Evolutionary conservation across 2,113 vertebrate genomes (phyloP).

Genomic region (Percina caprodes): DNA sequence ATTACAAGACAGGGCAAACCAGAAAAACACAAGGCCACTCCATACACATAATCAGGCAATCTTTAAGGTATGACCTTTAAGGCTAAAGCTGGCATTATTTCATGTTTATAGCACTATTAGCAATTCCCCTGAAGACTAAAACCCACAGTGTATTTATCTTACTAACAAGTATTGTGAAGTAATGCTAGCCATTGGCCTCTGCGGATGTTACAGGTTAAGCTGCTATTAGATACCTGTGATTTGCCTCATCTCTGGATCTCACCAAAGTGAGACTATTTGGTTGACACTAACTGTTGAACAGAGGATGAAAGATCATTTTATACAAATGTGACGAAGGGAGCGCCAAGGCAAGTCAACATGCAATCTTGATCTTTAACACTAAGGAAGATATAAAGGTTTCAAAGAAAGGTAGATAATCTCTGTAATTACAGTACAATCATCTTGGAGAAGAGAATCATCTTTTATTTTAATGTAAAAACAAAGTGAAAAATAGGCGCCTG

Average conservation of each 20-base stretch:
- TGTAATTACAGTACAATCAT: background rate
- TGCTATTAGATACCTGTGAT: background rate
- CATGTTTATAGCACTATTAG: slow-evolving; percentile 28
- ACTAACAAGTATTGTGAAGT: slow-evolving; percentile 30
- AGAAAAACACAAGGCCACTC: slow-evolving; percentile 9
- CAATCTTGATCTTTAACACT: background rate
- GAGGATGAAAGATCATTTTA: background rate
- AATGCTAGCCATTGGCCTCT: background rate
- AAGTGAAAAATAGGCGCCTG: background rate
- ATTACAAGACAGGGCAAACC: slow-evolving; percentile 29
- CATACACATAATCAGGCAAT: slow-evolving; percentile 9
- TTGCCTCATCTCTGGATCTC: background rate
- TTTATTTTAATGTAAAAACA: background rate
- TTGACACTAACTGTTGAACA: slow-evolving; percentile 6
- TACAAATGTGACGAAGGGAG: background rate
- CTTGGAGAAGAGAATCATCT: too few relatives aligned
- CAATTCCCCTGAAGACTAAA: slow-evolving; percentile 19
- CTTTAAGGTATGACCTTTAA: slow-evolving; percentile 34
- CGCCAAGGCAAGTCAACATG: background rate
- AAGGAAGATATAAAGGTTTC: background rate
- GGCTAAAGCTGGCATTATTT: slow-evolving; percentile 16
- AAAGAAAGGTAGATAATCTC: background rate
- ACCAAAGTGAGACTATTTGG: background rate
- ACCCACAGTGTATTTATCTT: slow-evolving; percentile 31
- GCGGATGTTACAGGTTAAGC: background rate